Evolutionary conservation across 2,113 vertebrate genomes (phyloP).

Genomic region (Pachyramphus minor): DNA sequence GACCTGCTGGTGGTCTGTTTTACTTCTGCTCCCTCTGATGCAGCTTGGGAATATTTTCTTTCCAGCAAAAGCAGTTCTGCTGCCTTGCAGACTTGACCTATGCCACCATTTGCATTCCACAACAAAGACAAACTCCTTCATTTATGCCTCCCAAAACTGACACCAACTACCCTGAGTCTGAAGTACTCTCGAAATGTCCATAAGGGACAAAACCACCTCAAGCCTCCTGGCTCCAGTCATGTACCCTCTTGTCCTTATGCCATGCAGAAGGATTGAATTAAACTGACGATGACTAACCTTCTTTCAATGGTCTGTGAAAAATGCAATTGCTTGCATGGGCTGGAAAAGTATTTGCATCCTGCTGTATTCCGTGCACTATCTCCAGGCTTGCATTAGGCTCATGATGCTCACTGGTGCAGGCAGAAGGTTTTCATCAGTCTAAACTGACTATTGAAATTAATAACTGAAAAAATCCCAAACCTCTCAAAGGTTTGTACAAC

Average conservation of each 20-base stretch:
- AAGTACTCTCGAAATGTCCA: neutral
- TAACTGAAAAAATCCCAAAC: neutral
- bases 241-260: neutral
- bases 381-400: neutral
- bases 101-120: neutral
- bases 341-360: neutral
- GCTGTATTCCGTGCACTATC: neutral
- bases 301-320: neutral
- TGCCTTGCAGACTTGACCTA: fast-evolving
- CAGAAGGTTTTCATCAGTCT: neutral
- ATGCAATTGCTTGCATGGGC: neutral
- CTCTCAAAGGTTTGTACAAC: neutral
- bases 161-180: neutral
- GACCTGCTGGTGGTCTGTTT: neutral
- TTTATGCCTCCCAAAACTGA: neutral
- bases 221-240: neutral
- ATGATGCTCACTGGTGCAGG: neutral
- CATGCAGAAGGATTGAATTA: neutral
- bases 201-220: neutral
- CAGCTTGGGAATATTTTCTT: neutral
- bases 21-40: neutral
- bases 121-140: neutral
- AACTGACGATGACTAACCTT: neutral
- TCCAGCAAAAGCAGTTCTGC: neutral
- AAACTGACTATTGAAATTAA: neutral